Base-by-base conservation (phyloP, 35 echinoderm and acorn worm species). In the Lytechinus variegatus region DNA sequence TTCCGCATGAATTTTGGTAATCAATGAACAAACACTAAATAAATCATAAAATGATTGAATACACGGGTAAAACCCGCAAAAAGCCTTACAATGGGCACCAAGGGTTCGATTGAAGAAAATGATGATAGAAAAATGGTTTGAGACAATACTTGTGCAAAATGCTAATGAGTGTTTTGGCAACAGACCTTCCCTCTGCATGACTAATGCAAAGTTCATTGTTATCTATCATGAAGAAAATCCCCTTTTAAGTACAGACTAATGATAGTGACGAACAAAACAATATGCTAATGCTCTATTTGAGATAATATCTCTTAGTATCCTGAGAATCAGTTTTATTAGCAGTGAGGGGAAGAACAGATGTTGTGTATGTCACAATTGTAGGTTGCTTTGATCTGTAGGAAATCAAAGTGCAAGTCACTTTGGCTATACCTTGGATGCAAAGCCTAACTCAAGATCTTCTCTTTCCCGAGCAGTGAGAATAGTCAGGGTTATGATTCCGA, bases 331-430 rank as follows among this genome's bases (percentile, higher is more conserved):
- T 24, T 24, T 79, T 79, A 79, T 79, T 24, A 79, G 66, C 66
- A 79, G 66, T 79, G 66, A 24, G 61, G 66, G 88, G 24, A 90
- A 90, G 88, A 90, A 33, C 88, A 90, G 88, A 90, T 90, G 88
- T 90, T 79, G n/a, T n/a, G 5, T 79, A 24, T 79, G 66, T 79
- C 66, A 79, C 66, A 79, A 24, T 79, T 79, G 16, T 79, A 79
- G 66, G 66, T 79, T 79, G 66, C 21, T 79, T 24, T 24, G 66
- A 79, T 79, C 66, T 79, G 19, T 90, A 54, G 88, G 88, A 44
- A 52, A 33, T 90, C 88, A 90, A 21, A 90, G 13, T 90, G 88
- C 88, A 90, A 90, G 88, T 90, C 88, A 90, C 52, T 90, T 90
- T 90, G 88, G 5, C 8, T 90, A 33, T 54, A 90, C 88, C 88